Base-by-base conservation (phyloP, 23 tunicate species). In the Clavelina lepadiformis region DNA sequence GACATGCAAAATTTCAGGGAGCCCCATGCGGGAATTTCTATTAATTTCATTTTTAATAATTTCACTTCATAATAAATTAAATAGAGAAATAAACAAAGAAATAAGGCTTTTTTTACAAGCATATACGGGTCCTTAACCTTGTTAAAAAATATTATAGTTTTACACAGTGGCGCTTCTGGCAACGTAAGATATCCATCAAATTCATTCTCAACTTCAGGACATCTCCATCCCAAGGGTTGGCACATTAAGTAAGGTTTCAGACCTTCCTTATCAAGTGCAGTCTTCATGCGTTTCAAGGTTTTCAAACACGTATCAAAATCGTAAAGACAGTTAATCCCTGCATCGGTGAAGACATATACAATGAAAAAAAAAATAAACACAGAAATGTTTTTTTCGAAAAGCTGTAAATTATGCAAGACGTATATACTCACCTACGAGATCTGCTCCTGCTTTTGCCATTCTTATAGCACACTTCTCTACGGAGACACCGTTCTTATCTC, bases 371-470 rank as follows among this genome's bases (percentile, higher is more conserved):
- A n/a, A n/a, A n/a, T n/a, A n/a, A n/a, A n/a, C n/a, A n/a, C n/a
- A n/a, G n/a, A n/a, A n/a, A n/a, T n/a, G n/a, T n/a, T n/a, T n/a
- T n/a, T n/a, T n/a, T n/a, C n/a, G n/a, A n/a, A n/a, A n/a, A n/a
- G n/a, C n/a, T n/a, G n/a, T 8, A 41, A 41, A 41, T 15, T 41
- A 41, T 8, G 15, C 13, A 15, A 15, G 49, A 8, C 11, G 15
- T 11, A 18, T 18, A 25, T 53, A 53, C 22, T 35, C 30, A 88
- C 96, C 96, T 52, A 88, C 51, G 18, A 88, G 35, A 51, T 88
- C 78, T 2, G 96, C 96, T 67, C 96, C 96, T 18, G 96, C 69
- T 50, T 88, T 74, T 2, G 96, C 96, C 96, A 88, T 74, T 37
- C 88, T 67, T 1, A 88, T 63, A 21, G 96, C 88, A 47, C 96